Percentiles rank a stretch among this genome's conserved stretches.
phyloP scores from a whole-genome alignment of 2,888 invertebrate species.

The Eudasyphora cyanicolor region DNA sequence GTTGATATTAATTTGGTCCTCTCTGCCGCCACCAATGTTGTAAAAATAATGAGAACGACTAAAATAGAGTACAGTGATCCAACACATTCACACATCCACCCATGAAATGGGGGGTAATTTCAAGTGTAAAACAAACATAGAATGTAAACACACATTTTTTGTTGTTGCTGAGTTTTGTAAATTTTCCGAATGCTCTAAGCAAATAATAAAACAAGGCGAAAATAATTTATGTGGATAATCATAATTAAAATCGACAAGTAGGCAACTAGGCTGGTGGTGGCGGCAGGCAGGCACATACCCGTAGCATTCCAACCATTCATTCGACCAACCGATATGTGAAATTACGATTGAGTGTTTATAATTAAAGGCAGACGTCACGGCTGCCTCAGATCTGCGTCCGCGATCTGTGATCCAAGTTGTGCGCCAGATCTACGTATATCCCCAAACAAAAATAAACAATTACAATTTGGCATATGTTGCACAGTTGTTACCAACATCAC shows the following conservation, averaged over 20 bases:
- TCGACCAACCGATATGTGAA: background rate
- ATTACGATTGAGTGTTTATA: background rate
- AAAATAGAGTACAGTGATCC: too few species aligned
- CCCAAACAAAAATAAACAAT: background rate
- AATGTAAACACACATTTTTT: background rate
- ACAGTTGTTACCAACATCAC: background rate
- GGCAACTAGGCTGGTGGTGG: too few species aligned
- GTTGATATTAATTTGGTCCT: too few species aligned
- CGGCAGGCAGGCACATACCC: too few species aligned
- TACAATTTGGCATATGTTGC: background rate
- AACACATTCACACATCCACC: too few species aligned
- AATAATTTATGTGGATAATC: conserved; percentile 1
- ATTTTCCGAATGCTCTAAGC: too few species aligned
- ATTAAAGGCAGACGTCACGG: conserved; percentile 14
- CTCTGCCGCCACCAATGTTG: too few species aligned
- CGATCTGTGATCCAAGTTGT: too few species aligned
- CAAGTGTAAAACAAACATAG: background rate
- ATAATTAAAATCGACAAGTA: background rate
- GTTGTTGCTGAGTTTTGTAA: background rate
- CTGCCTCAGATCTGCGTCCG: too few species aligned
- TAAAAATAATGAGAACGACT: too few species aligned
- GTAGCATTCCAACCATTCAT: too few species aligned
- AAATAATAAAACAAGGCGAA: background rate
- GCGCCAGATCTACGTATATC: background rate
- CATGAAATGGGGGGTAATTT: background rate